Evolutionary conservation across 2,888 invertebrate species (phyloP).

Genomic region (Falcaria lacertinaria): DNA sequence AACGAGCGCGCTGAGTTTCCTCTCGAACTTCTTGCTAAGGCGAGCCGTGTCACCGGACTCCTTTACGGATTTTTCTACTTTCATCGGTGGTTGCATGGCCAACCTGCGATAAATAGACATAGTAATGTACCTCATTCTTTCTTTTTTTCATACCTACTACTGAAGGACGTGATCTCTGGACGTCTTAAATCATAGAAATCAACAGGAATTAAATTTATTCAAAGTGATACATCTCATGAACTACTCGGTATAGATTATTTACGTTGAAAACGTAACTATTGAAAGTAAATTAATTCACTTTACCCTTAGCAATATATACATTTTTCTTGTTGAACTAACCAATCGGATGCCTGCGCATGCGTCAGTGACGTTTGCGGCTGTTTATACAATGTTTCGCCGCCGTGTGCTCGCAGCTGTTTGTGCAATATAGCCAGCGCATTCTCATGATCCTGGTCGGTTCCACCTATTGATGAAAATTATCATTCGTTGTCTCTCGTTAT

Average conservation of each 20-base stretch:
- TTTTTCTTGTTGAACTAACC: conserved; percentile 43
- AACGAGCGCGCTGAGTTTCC: conserved; percentile 45
- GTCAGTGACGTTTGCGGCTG: conserved; percentile 49
- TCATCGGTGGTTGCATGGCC: conserved; percentile 30
- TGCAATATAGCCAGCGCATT: conserved; percentile 42
- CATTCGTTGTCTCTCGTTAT: background rate
- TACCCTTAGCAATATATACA: too few relatives aligned
- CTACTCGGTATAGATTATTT: too few relatives aligned
- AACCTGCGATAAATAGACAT: too few relatives aligned
- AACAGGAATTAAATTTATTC: too few relatives aligned
- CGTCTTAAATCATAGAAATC: too few relatives aligned
- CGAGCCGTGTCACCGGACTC: conserved; percentile 54
- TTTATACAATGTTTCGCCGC: conserved; percentile 45
- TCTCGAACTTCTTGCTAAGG: conserved; percentile 62
- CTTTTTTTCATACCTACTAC: too few relatives aligned
- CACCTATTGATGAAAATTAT: background rate
- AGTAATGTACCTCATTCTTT: too few relatives aligned
- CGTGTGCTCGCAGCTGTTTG: conserved; percentile 36
- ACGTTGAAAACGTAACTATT: too few relatives aligned
- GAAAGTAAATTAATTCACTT: too few relatives aligned
- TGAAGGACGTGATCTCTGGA: too few relatives aligned
- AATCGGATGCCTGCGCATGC: conserved; percentile 42
- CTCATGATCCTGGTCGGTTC: conserved; percentile 35
- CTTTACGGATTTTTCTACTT: conserved; percentile 51
- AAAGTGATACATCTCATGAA: too few relatives aligned